These are phyloP conservation scores for Pachymerium ferrugineum DNA, from an alignment of 2,888 invertebrate genomes.

Conservation along the genomic window DNA sequence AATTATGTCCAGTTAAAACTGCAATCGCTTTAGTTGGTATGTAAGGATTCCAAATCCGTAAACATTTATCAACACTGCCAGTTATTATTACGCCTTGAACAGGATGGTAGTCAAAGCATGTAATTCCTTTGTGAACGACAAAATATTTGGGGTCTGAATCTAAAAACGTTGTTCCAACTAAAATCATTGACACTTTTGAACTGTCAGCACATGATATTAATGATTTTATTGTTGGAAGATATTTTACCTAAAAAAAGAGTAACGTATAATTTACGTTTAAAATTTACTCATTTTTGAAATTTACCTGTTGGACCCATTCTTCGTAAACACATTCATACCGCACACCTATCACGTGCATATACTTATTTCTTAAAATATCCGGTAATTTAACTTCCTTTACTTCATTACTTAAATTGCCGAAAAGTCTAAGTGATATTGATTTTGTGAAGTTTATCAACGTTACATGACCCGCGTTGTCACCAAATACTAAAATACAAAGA, in stretches of 20 bases:
- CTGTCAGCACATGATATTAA: conserved; percentile 15
- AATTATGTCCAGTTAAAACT: neutral
- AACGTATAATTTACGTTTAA: too few species aligned
- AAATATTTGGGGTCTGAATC: neutral
- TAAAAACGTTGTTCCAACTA: neutral
- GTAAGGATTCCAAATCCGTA: conserved; percentile 29
- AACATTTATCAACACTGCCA: conserved; percentile 8
- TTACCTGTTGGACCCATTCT: conserved; percentile 20
- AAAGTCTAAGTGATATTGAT: neutral
- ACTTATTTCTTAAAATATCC: neutral
- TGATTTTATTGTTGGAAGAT: neutral
- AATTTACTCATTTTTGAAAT: neutral
- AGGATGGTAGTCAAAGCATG: neutral
- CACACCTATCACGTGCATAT: neutral
- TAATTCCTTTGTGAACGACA: neutral
- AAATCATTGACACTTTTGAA: neutral
- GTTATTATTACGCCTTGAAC: neutral
- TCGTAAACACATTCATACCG: neutral
- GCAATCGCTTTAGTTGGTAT: neutral
- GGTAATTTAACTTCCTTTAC: neutral
- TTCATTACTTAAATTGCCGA: neutral
- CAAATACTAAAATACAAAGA: neutral
- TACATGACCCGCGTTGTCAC: neutral
- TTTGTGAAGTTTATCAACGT: neutral
- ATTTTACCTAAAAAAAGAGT: neutral